A percentile compares a stretch with the other conserved stretches of the same genome.
Conservation (phyloP, 2,113 vertebrate genomes). For the Pteronura brasiliensis region DNA sequence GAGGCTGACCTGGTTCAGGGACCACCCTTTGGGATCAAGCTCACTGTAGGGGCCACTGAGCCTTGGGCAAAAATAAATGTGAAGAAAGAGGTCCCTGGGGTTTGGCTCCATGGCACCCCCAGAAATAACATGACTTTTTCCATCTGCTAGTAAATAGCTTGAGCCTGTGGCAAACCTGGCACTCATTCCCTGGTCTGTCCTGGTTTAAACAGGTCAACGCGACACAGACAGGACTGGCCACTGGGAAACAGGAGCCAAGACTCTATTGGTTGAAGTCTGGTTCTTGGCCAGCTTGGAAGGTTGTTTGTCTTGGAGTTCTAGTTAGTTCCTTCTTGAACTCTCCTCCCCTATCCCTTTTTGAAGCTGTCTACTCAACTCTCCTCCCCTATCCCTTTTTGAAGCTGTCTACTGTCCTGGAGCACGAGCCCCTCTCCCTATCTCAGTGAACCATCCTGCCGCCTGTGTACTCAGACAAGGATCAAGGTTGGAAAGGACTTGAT, state of each 20-base stretch:
- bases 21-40: neutral
- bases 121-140: slow-evolving; percentile 18
- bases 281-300: neutral
- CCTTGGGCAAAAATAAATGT: neutral
- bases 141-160: neutral
- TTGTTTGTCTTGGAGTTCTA: neutral
- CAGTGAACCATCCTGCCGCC: neutral
- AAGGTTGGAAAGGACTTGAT: neutral
- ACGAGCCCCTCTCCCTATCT: neutral
- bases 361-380: neutral
- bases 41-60: neutral
- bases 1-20: neutral
- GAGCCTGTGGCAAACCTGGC: neutral
- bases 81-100: neutral
- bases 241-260: neutral
- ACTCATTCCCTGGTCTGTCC: neutral
- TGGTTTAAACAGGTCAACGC: neutral
- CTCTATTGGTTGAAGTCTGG: neutral
- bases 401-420: neutral
- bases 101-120: neutral
- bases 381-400: neutral
- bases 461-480: neutral
- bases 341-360: neutral
- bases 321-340: neutral
- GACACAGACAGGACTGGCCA: neutral